Conservation (phyloP, 2,113 vertebrate species). For the Aegypius monachus region DNA sequence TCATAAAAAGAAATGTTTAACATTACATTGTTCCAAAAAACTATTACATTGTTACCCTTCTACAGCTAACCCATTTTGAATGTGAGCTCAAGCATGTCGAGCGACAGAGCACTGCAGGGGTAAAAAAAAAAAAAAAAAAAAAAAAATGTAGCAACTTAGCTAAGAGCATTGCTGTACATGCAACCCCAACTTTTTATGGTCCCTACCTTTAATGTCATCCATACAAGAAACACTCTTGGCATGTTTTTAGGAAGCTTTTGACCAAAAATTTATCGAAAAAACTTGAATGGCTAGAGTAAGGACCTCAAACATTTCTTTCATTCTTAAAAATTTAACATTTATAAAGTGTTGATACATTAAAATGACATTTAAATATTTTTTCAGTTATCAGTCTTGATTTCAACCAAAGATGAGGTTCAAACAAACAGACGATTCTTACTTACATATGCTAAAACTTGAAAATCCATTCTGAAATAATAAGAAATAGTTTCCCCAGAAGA, state of each 20-base stretch:
- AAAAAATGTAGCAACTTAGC: neutral
- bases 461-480: neutral
- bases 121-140: neutral
- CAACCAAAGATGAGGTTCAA: neutral
- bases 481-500: neutral
- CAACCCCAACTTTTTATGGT: neutral
- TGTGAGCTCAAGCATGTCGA: neutral
- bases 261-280: neutral
- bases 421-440: neutral
- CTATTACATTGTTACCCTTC: neutral
- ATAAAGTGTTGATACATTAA: neutral
- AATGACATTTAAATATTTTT: neutral
- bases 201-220: neutral
- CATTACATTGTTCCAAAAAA: neutral
- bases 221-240: neutral
- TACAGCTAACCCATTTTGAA: neutral
- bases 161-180: neutral
- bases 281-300: neutral
- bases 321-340: neutral
- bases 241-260: neutral
- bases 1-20: neutral
- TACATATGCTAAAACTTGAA: neutral
- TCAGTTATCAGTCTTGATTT: neutral
- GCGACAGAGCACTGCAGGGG: neutral
- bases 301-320: neutral